Conservation (phyloP, 2,888 invertebrate genomes). For the Parascotia fuliginaria region DNA sequence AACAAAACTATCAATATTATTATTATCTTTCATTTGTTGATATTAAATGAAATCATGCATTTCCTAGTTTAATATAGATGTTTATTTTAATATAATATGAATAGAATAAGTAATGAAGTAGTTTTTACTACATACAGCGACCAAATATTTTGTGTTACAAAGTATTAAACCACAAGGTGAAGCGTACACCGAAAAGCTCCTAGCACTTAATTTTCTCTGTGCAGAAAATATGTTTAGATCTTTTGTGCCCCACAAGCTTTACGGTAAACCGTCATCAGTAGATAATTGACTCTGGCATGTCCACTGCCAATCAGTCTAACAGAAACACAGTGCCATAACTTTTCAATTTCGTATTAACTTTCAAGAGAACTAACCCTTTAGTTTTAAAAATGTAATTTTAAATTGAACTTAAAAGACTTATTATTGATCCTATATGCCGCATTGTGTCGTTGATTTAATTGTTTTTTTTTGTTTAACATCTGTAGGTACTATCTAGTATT, state of each 20-base stretch:
- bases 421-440: not conserved
- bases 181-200: conserved; percentile 16
- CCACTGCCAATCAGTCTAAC: conserved; percentile 5
- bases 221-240: conserved; percentile 8
- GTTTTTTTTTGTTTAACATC: not conserved
- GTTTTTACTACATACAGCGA: conserved; percentile 66
- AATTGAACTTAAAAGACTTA: conserved; percentile 2
- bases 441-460: not conserved
- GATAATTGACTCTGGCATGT: conserved; percentile 11
- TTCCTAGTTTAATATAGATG: conserved; percentile 26
- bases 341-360: conserved; percentile 21
- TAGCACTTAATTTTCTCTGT: conserved; percentile 20
- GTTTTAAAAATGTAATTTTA: conserved; percentile 4
- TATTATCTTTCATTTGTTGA: conserved; percentile 4
- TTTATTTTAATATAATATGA: conserved; percentile 1
- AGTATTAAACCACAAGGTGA: conserved; percentile 30
- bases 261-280: conserved; percentile 6
- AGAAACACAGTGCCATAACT: conserved; percentile 48
- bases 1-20: conserved; percentile 24
- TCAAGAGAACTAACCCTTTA: conserved; percentile 8
- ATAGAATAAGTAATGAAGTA: conserved; percentile 21
- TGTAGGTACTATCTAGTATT: not conserved
- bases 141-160: conserved; percentile 65
- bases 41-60: conserved; percentile 30
- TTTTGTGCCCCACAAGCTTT: conserved; percentile 4